Base-by-base conservation (phyloP, 64 coral and sea anemone species). In the Astreopora myriophthalma region DNA sequence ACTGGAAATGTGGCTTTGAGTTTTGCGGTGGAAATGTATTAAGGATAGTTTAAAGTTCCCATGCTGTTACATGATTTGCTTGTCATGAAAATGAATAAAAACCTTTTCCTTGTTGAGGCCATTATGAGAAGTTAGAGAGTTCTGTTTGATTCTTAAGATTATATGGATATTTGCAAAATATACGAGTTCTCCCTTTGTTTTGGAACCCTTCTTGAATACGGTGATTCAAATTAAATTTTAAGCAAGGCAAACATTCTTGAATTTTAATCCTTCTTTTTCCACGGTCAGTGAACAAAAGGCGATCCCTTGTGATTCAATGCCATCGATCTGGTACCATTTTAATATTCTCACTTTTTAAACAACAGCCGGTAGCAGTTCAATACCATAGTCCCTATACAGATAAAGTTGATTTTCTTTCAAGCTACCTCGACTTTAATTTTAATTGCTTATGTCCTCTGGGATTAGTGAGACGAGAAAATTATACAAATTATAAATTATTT, bases 171-270 rank as follows among this genome's bases (percentile, higher is more conserved):
- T n/a, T n/a, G n/a, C 14, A 19, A 61, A n/a, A 61, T 20, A 5
- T 61, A 20, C 10, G 19, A 72, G 7, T 6, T 33, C 61, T 52
- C 52, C 5, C 12, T 55, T 55, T 19, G 51, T 55, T 10, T 55
- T 55, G 11, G 51, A 6, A 19, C 46, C 8, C 16, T 34, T 80
- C 76, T 60, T 81, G 30, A 55, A 55, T 55, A 16, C 10, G 77
- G 74, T 76, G 51, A 57, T 81, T 60, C 29, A 23, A 81, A 34
- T 81, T 81, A 81, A 81, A 30, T 35, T 81, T 80, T 81, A 68
- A 68, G 26, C 55, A 22, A 32, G n/a, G 7, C 3, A 17, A 9
- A 34, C 16, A n/a, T 14, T 10, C 22, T 61, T 8, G 16, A 32
- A 34, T 71, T 60, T 35, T 61, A 81, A 60, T 60, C 46, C 46